Base-by-base conservation (phyloP, 2,113 vertebrate species). In the Morone saxatilis region DNA sequence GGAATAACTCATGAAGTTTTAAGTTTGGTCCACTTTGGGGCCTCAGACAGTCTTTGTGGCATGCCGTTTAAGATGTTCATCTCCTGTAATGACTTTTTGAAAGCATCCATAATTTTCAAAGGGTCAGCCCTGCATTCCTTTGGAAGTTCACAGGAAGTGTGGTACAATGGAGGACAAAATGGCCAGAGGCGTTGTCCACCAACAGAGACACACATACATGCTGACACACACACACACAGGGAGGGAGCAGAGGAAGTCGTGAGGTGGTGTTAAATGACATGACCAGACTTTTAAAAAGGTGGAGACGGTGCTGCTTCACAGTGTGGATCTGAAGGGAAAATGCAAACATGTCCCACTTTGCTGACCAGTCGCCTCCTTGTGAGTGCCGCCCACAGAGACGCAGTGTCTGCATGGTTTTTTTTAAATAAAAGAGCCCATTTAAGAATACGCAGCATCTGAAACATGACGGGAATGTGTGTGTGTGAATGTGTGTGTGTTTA, bases 101-200 rank as follows among this genome's bases (percentile, higher is more conserved):
- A 82, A 76, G 80, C 48, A 13, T 92, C 79, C 81, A 84, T 89
- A 67, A 90, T 84, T 89, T 86, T 89, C 77, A 93, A 92, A 93
- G 88, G 84, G 73, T 82, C 85, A 83, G 84, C 76, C 70, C 84
- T 70, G 65, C 89, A 95, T 95, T 95, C 92, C 85, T 91, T 62
- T 85, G 85, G 83, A 91, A 74, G 92, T 94, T 94, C 89, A 93
- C 90, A 94, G 93, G 94, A 95, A 94, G 86, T 87, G 78, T 87
- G 53, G 43, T 63, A 94, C 93, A 94, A 94, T 94, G 89, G 90
- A 86, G 78, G 81, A 89, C 90, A 92, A 93, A 89, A 91, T 89
- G 89, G 91, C 90, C 87, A 84, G 90, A 92, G 93, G 92, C 89
- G 85, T 90, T 88, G 88, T 91, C 88, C 76, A 80, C 78, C 76